phyloP scores from a whole-genome alignment of 2,888 invertebrate genomes.

The Polyommatus iphigenia region DNA sequence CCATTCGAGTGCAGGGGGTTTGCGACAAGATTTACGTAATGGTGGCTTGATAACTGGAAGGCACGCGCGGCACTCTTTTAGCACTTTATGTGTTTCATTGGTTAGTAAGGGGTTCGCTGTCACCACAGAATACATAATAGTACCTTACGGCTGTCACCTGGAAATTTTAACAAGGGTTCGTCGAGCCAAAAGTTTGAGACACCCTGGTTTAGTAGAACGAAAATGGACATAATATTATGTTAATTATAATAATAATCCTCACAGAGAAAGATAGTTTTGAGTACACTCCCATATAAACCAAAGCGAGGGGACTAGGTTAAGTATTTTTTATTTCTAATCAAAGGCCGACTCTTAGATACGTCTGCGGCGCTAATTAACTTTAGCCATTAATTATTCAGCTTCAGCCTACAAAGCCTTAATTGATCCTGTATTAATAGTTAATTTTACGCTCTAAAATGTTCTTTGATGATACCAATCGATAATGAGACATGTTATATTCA shows the following conservation, averaged over 20 bases:
- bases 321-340: slow-evolving; percentile 14
- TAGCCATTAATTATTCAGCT: neutral
- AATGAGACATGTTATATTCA: neutral
- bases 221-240: too few relatives aligned
- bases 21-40: too few relatives aligned
- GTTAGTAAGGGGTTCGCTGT: too few relatives aligned
- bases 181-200: too few relatives aligned
- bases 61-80: too few relatives aligned
- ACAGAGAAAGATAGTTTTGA: neutral
- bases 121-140: too few relatives aligned
- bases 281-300: slow-evolving; percentile 3
- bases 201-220: too few relatives aligned
- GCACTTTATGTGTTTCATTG: too few relatives aligned
- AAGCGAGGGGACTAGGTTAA: neutral
- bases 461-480: neutral
- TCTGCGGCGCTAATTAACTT: slow-evolving; percentile 12
- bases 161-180: too few relatives aligned
- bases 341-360: slow-evolving; percentile 21
- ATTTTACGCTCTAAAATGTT: slow-evolving; percentile 19
- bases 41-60: too few relatives aligned
- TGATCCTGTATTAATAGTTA: neutral
- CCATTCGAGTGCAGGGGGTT: too few relatives aligned
- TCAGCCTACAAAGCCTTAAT: slow-evolving; percentile 2
- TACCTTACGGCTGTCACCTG: too few relatives aligned
- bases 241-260: neutral